Percentiles rank a stretch among this genome's conserved stretches.
Evolutionary conservation across 92 coral and sea anemone genomes (phyloP).

Genomic region (Phenganax subtilis): DNA sequence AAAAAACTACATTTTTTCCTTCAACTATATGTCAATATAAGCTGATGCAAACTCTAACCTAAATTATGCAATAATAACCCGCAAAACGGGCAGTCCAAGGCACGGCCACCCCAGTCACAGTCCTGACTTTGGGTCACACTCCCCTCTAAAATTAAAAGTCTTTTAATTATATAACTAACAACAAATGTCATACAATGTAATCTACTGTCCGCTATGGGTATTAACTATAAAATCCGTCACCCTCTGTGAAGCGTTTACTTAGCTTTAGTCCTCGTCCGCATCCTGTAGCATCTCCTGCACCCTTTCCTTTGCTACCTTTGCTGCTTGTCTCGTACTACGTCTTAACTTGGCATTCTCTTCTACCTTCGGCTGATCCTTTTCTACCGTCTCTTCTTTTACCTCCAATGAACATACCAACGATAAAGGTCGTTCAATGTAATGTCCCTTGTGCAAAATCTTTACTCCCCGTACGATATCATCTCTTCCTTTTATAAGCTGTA

Average conservation of each 20-base stretch:
- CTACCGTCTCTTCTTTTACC: background rate
- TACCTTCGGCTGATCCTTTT: background rate
- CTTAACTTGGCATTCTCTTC: background rate
- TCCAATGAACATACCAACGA: slow-evolving; percentile 5
- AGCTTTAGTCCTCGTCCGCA: background rate
- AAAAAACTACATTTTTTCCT: too few species aligned
- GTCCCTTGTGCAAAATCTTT: background rate
- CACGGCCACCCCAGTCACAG: too few species aligned
- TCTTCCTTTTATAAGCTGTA: slow-evolving; percentile 44
- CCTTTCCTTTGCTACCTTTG: background rate
- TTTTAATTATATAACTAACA: background rate
- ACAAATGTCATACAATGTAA: too few species aligned
- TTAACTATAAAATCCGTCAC: background rate
- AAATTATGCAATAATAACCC: too few species aligned
- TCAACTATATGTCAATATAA: too few species aligned
- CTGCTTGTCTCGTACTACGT: background rate
- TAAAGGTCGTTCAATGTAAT: background rate
- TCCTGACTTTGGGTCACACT: background rate
- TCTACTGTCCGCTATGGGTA: too few species aligned
- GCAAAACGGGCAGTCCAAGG: too few species aligned
- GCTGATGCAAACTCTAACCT: too few species aligned
- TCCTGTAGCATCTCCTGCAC: background rate
- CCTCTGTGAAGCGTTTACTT: background rate
- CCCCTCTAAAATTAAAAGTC: slow-evolving; percentile 8
- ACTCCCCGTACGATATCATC: slow-evolving; percentile 51